These are phyloP conservation scores for Nasonia giraulti DNA, from an alignment of 1,140 invertebrate genomes.

Conservation along the genomic window DNA sequence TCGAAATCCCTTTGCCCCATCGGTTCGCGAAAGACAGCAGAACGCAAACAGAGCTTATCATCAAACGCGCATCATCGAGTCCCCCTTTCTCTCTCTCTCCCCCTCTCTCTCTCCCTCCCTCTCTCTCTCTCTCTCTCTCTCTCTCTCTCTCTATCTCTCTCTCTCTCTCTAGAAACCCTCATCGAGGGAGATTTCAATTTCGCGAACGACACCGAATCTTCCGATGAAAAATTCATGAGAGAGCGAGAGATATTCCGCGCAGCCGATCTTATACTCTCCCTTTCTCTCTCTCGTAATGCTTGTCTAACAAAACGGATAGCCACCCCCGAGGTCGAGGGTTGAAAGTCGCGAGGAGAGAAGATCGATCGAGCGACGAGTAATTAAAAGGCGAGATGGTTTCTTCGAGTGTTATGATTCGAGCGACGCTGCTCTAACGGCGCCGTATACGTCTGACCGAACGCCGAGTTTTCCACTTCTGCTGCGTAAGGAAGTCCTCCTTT, in stretches of 20 bases:
- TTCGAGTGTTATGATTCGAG: conserved; percentile 12
- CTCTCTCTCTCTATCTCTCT: not conserved
- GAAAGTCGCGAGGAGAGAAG: not conserved
- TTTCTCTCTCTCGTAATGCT: conserved; percentile 2
- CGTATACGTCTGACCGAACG: not conserved
- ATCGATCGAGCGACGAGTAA: conserved; percentile 9
- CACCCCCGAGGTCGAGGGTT: not conserved
- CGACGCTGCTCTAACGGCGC: not conserved
- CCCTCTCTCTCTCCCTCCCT: too few relatives aligned
- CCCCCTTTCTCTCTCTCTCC: not conserved
- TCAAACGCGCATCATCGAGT: not conserved
- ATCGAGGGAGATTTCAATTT: not conserved
- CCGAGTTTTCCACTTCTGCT: not conserved
- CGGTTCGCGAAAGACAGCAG: not conserved
- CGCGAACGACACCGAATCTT: conserved; percentile 5
- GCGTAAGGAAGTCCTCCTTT: not conserved
- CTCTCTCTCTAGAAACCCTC: not conserved
- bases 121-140: not conserved
- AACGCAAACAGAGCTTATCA: not conserved
- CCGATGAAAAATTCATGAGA: conserved; percentile 46
- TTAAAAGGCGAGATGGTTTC: not conserved
- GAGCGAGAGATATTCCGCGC: conserved; percentile 13
- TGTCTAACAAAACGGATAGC: conserved; percentile 48
- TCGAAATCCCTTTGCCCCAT: not conserved
- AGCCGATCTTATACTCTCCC: not conserved